These are phyloP conservation scores for Nixonia krombeini DNA, from an alignment of 1,140 invertebrate genomes.

Conservation along the genomic window DNA sequence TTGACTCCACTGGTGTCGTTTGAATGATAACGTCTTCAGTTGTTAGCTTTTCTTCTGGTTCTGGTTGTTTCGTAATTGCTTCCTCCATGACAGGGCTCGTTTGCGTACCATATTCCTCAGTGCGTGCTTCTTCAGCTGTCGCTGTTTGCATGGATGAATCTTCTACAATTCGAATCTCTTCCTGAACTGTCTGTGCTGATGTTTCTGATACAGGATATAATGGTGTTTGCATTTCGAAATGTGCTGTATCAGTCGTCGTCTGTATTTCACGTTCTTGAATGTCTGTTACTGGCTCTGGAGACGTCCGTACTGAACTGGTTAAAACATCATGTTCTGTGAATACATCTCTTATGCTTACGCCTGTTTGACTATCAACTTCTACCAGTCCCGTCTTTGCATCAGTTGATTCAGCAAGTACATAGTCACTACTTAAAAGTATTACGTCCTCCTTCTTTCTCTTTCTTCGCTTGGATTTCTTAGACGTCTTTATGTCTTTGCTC, in stretches of 20 bases:
- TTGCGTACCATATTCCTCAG: conserved; percentile 51
- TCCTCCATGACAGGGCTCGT: conserved; percentile 56
- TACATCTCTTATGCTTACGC: conserved; percentile 60
- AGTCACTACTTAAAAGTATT: conserved; percentile 50
- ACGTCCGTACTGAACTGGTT: conserved; percentile 48
- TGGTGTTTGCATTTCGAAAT: conserved; percentile 72
- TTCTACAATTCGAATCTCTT: conserved; percentile 45
- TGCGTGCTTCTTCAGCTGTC: conserved; percentile 33
- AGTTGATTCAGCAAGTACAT: conserved; percentile 42
- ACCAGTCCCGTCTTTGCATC: conserved; percentile 27
- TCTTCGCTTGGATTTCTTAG: conserved; percentile 43
- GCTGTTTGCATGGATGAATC: conserved; percentile 58
- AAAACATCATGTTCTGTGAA: conserved; percentile 50
- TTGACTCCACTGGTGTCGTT: conserved; percentile 39
- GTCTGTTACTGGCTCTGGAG: conserved; percentile 35
- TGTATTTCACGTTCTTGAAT: conserved; percentile 38
- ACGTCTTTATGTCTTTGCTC: conserved; percentile 39
- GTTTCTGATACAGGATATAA: conserved; percentile 57
- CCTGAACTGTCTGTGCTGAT: conserved; percentile 47
- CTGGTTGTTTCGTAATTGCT: neutral
- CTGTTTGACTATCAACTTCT: conserved; percentile 72
- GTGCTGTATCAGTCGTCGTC: conserved; percentile 44
- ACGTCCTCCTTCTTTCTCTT: conserved; percentile 50
- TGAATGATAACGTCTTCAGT: conserved; percentile 53
- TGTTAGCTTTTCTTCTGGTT: too few relatives aligned